phyloP scores from a whole-genome alignment of 2,113 vertebrate genomes.

The Microcebus murinus region DNA sequence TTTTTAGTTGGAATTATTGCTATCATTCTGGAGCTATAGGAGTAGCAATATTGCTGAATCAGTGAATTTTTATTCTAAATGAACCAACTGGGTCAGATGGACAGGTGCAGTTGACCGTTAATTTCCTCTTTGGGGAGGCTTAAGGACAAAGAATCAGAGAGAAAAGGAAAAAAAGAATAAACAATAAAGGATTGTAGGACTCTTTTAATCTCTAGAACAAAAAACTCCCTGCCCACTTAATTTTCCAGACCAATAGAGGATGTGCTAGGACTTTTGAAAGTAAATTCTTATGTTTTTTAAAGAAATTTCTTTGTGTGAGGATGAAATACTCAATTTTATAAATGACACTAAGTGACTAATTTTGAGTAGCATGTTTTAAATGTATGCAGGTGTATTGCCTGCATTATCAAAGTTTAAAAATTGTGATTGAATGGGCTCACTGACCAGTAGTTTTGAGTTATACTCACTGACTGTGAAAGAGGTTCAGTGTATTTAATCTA shows the following conservation, averaged over 20 bases:
- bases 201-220: slow-evolving; percentile 31
- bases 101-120: slow-evolving; percentile 45
- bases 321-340: not conserved
- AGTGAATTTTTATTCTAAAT: slow-evolving; percentile 61
- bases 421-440: not conserved
- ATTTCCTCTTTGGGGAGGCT: slow-evolving; percentile 18
- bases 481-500: not conserved
- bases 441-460: not conserved
- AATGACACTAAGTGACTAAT: slow-evolving; percentile 9
- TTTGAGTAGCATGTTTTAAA: not conserved
- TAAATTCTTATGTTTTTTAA: slow-evolving; percentile 56
- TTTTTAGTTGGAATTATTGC: slow-evolving; percentile 65
- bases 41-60: slow-evolving; percentile 26
- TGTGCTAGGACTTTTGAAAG: slow-evolving; percentile 50
- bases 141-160: slow-evolving; percentile 19
- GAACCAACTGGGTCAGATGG: slow-evolving; percentile 33
- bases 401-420: not conserved
- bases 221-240: slow-evolving; percentile 53
- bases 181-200: not conserved
- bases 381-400: not conserved
- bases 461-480: not conserved
- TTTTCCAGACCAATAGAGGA: slow-evolving; percentile 69
- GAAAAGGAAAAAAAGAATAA: not conserved
- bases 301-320: slow-evolving; percentile 46
- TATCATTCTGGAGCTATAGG: slow-evolving; percentile 20